Evolutionary conservation across 1,140 invertebrate species (phyloP).

Genomic region (Caenorhabditis brenneri): DNA sequence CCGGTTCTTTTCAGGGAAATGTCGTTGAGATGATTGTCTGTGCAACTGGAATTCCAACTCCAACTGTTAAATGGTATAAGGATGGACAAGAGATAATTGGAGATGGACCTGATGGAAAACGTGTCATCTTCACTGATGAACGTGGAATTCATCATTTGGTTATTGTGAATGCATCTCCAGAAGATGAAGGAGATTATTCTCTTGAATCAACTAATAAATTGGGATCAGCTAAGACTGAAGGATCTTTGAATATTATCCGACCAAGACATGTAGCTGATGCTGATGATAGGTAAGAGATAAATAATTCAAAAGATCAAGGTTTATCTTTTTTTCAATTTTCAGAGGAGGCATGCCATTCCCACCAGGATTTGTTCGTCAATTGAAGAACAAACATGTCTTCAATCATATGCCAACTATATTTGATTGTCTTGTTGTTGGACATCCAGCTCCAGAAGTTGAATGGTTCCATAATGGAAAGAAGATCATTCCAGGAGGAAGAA

Average conservation of each 20-base stretch:
- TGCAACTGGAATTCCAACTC: slow-evolving; percentile 65
- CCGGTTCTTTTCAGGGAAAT: slow-evolving; percentile 55
- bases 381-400: slow-evolving; percentile 71
- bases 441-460: slow-evolving; percentile 67
- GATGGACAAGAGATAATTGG: slow-evolving; percentile 65
- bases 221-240: slow-evolving; percentile 65
- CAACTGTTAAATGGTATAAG: slow-evolving; percentile 70
- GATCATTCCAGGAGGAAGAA: slow-evolving; percentile 61
- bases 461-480: slow-evolving; percentile 70
- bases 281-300: slow-evolving; percentile 56
- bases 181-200: slow-evolving; percentile 70
- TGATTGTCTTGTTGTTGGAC: slow-evolving; percentile 70
- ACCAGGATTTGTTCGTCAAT: slow-evolving; percentile 69
- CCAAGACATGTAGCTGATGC: slow-evolving; percentile 58
- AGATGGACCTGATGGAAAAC: slow-evolving; percentile 66
- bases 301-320: neutral
- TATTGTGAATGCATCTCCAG: slow-evolving; percentile 59
- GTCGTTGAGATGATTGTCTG: slow-evolving; percentile 59
- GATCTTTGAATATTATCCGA: slow-evolving; percentile 64
- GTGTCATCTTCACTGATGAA: slow-evolving; percentile 69
- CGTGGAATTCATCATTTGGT: slow-evolving; percentile 69
- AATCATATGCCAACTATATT: slow-evolving; percentile 70
- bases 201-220: slow-evolving; percentile 66
- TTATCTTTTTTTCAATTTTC: neutral
- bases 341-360: slow-evolving; percentile 68